Conservation (phyloP, 1,140 invertebrate species). For the Cyclina sinensis region DNA sequence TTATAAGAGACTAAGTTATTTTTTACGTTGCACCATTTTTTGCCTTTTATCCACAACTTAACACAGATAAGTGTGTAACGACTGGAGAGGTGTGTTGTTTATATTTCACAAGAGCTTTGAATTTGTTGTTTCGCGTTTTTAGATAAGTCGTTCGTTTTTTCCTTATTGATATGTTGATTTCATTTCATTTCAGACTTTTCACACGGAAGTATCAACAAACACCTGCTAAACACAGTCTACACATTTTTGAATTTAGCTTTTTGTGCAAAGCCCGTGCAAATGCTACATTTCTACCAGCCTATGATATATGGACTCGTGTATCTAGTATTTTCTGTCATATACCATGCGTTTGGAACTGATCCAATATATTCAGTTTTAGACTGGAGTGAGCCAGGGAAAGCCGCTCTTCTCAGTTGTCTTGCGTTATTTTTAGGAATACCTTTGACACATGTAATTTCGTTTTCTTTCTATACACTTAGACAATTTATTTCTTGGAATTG, state of each 20-base stretch:
- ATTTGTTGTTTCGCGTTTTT: too few relatives aligned
- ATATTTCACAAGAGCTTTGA: too few relatives aligned
- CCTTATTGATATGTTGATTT: too few relatives aligned
- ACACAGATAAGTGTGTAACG: too few relatives aligned
- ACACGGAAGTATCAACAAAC: conserved; percentile 47
- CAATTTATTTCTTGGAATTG: not conserved
- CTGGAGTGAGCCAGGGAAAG: conserved; percentile 26
- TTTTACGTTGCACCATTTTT: too few relatives aligned
- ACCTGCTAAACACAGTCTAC: conserved; percentile 38
- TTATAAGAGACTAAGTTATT: too few relatives aligned
- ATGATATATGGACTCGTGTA: conserved; percentile 31
- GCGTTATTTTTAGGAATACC: conserved; percentile 44
- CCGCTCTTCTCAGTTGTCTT: not conserved
- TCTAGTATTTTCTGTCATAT: conserved; percentile 26
- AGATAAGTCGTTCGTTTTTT: too few relatives aligned
- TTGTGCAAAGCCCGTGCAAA: conserved; percentile 26
- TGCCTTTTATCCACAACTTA: too few relatives aligned
- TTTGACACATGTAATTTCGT: conserved; percentile 3
- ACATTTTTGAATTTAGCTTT: conserved; percentile 25
- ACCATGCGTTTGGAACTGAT: conserved; percentile 14
- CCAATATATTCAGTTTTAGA: conserved; percentile 43
- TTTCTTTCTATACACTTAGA: conserved; percentile 25
- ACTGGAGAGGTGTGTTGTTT: too few relatives aligned
- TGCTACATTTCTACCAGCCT: conserved; percentile 51
- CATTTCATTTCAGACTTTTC: conserved; percentile 19